Evolutionary conservation across 2,113 vertebrate genomes (phyloP), one percentile per base, ranked within the genome.

Genomic region (Cyanistes caeruleus): DNA sequence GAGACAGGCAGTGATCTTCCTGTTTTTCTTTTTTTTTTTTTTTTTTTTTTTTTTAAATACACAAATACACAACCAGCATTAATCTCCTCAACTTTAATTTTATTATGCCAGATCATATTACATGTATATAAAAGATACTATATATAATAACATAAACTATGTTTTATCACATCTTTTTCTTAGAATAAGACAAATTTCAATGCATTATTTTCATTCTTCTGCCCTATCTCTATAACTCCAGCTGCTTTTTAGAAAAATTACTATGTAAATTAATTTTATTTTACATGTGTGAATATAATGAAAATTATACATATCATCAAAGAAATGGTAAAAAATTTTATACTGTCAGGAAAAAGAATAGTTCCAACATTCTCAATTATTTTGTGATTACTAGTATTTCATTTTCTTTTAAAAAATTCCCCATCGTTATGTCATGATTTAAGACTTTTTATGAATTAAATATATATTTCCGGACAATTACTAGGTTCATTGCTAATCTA

Each of bases 391-490:
- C 93, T 87, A 90, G 65, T 89, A 97, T 95, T 97, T 97, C 91
- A 97, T 96, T 95, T 97, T 93, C 87, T 94, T 95, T 96, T 96
- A 90, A 96, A 96, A 92, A 90, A 39, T 84, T 97, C 69, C 79
- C 49, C 74, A 97, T 93, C 96, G 91, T 86, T 96, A 78, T 95
- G 87, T 52, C 93, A 88, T 95, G 96, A 97, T 95, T 97, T 93
- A 97, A 96, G 90, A 89, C 83, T 59, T 97, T 97, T 96, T 97
- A 89, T 97, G 93, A 97, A 96, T 96, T 97, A 96, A 97, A 93
- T 96, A 90, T 95, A 97, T 96, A 96, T 97, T 97, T 97, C 96
- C 81, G 78, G 87, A 94, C 94, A 98, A 96, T 98, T 97, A 97
- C 79, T 94, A 84, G 89, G 25, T 90, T 96, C 96, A 97, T 65